Evolutionary conservation across 2,888 invertebrate species (phyloP), one percentile per base, ranked within the genome.

Genomic region (Autographa gamma): DNA sequence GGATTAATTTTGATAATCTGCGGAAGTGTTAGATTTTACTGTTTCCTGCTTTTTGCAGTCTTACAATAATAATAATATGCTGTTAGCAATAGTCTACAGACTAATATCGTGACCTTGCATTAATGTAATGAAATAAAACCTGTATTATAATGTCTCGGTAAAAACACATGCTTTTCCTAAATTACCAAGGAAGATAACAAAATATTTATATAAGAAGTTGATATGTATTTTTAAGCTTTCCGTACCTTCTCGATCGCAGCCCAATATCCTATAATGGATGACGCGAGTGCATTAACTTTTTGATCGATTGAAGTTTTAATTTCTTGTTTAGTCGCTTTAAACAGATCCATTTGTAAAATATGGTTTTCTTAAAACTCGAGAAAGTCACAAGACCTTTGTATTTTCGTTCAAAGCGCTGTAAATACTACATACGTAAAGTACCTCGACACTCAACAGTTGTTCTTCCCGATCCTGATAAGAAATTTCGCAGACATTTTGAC

Each of bases 181-280:
- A 48, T n/a, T 38, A 7, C n/a, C n/a, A n/a, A 4, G 13, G 7
- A n/a, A n/a, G 2, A 43, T 6, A 8, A n/a, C 7, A n/a, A 48
- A 5, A n/a, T n/a, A 43, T 48, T 6, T 48, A 1, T 48, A 48
- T 16, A 16, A 4, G 6, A 48, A 48, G 43, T 14, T 14, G n/a
- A n/a, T 48, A 48, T 13, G 43, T 13, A 14, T 43, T 16, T n/a
- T 16, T 19, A 19, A 54, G 11, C 2, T 13, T 25, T 19, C 6
- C 19, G 19, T 13, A 56, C 19, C 13, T 19, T 25, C 13, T 19
- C 54, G 13, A 19, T 19, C 5, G 25, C 54, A 25, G 54, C 13
- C 25, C 54, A 56, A 56, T 56, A 56, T 25, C 13, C 19, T 56
- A 13, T 56, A 56, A 56, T 56, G 54, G 54, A 56, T 9, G 54